phyloP scores from a whole-genome alignment of 2,797 vertebrate genomes.

The Megalops cyprinoides region DNA sequence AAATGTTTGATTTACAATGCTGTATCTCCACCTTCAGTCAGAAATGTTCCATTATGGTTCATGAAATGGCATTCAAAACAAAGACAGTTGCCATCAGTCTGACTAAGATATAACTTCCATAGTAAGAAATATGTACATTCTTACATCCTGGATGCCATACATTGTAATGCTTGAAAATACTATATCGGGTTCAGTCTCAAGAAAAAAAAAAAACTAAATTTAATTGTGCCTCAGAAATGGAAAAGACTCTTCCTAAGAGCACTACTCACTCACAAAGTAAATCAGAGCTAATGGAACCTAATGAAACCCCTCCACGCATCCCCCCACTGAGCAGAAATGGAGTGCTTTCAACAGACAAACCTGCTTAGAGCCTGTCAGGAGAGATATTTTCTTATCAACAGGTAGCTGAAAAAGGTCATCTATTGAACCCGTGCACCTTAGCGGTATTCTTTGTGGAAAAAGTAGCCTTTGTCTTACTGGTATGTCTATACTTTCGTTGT shows the following conservation, averaged over 20 bases:
- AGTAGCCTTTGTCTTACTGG: too few relatives aligned
- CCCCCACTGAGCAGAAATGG: background rate
- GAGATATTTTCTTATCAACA: background rate
- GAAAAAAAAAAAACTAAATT: background rate
- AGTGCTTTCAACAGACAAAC: background rate
- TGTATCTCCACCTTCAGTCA: conserved; percentile 16
- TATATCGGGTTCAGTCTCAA: background rate
- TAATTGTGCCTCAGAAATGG: background rate
- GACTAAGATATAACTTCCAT: background rate
- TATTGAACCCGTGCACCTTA: background rate
- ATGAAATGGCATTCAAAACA: background rate
- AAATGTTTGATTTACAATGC: background rate
- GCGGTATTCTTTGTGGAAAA: background rate
- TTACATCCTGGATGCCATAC: background rate
- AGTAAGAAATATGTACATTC: background rate
- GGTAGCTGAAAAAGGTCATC: background rate
- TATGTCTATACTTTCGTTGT: background rate
- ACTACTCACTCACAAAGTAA: background rate
- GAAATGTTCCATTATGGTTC: background rate
- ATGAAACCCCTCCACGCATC: background rate
- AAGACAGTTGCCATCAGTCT: background rate
- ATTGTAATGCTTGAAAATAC: background rate
- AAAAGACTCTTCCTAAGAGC: background rate
- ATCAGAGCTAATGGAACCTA: conserved; percentile 20
- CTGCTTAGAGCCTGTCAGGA: conserved; percentile 4